Evolutionary conservation across 2,888 invertebrate genomes (phyloP).

Genomic region (Nephrotoma guestfalica): DNA sequence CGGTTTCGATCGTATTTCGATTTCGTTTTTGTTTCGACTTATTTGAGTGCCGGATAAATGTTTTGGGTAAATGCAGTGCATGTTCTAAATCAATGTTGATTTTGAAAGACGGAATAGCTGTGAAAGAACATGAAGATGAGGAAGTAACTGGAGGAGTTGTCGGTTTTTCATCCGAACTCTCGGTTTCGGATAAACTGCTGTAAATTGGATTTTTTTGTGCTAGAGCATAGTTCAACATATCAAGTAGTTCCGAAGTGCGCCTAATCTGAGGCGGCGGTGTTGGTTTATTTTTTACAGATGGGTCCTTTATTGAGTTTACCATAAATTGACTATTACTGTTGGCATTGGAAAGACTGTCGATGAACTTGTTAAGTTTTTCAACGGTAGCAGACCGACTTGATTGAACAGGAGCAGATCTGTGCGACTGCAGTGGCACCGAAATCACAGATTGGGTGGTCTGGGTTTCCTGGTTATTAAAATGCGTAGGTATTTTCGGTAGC

Average conservation of each 20-base stretch:
- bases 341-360: background rate
- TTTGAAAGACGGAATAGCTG: conserved; percentile 24
- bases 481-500: background rate
- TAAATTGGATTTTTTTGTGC: conserved; percentile 3
- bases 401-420: background rate
- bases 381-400: background rate
- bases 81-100: conserved; percentile 39
- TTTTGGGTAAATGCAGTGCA: conserved; percentile 39
- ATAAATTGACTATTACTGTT: background rate
- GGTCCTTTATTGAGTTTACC: background rate
- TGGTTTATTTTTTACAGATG: background rate
- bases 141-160: background rate
- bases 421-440: background rate
- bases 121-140: background rate
- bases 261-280: conserved; percentile 12
- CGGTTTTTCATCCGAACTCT: background rate
- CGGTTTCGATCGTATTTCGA: conserved; percentile 28
- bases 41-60: conserved; percentile 15
- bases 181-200: background rate
- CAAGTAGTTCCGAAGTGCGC: conserved; percentile 26
- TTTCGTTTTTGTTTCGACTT: conserved; percentile 16
- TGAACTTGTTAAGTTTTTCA: background rate
- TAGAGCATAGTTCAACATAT: conserved; percentile 27
- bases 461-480: background rate
- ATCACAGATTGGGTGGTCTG: background rate